phyloP scores from a whole-genome alignment of 2,888 invertebrate species.

The Phyllotreta striolata region DNA sequence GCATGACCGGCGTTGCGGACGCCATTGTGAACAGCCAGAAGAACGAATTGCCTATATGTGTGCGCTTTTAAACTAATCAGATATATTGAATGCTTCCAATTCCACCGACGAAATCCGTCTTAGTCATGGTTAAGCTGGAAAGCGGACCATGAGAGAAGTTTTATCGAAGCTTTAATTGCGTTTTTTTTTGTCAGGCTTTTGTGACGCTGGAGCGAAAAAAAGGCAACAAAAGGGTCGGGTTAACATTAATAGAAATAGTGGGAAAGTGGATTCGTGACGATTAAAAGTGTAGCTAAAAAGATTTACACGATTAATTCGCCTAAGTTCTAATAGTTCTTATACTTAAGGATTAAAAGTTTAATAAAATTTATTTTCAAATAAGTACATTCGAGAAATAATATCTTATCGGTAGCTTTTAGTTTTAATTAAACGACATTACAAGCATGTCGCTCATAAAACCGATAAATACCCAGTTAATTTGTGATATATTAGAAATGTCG shows the following conservation, averaged over 20 bases:
- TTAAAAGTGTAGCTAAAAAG: not conserved
- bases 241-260: conserved; percentile 9
- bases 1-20: conserved; percentile 49
- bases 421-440: too few relatives aligned
- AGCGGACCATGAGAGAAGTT: conserved; percentile 36
- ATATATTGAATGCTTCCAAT: conserved; percentile 49
- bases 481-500: not conserved
- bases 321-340: too few relatives aligned
- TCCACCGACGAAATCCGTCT: conserved; percentile 46
- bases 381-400: too few relatives aligned
- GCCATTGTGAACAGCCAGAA: conserved; percentile 35
- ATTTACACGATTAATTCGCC: too few relatives aligned
- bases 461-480: conserved; percentile 3
- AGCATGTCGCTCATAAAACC: too few relatives aligned
- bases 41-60: conserved; percentile 39
- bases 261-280: conserved; percentile 8
- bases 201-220: not conserved
- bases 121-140: conserved; percentile 45
- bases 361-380: too few relatives aligned
- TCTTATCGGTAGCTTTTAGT: too few relatives aligned
- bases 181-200: conserved; percentile 21
- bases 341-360: too few relatives aligned
- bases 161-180: conserved; percentile 30
- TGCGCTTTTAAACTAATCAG: conserved; percentile 48
- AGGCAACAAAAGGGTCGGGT: not conserved